Conservation (phyloP, 2,113 vertebrate genomes). For the Anguilla japonica region DNA sequence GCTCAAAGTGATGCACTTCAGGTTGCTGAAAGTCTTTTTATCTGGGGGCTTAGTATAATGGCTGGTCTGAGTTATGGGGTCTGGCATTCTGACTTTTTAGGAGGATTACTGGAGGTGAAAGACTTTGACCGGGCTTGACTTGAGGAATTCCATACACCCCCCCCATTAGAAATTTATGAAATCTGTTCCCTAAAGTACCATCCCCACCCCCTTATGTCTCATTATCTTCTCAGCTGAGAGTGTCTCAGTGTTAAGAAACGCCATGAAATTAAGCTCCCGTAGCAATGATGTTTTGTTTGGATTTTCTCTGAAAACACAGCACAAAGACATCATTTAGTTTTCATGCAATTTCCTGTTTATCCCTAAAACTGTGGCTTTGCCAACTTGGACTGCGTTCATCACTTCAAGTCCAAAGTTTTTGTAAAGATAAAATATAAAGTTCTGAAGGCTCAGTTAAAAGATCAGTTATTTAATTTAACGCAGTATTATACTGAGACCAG, state of each 20-base stretch:
- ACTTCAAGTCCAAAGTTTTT: background rate
- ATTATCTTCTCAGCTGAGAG: background rate
- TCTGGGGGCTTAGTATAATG: background rate
- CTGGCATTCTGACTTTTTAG: conserved; percentile 55
- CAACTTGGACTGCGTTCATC: background rate
- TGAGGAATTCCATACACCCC: conserved; percentile 45
- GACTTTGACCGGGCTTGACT: conserved; percentile 55
- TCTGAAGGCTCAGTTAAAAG: background rate
- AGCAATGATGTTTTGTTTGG: background rate
- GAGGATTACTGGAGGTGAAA: conserved; percentile 59
- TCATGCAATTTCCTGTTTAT: background rate
- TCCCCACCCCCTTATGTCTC: too few species aligned
- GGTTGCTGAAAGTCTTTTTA: background rate
- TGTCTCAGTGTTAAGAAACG: background rate
- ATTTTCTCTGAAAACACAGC: background rate
- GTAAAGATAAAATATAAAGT: background rate
- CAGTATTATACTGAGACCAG: background rate
- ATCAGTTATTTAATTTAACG: background rate
- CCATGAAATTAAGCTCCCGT: background rate
- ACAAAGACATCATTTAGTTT: background rate
- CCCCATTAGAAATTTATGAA: background rate
- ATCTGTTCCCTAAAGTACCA: background rate
- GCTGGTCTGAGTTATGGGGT: conserved; percentile 25
- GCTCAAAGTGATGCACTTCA: background rate
- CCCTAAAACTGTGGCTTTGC: background rate